Evolutionary conservation across 2,113 vertebrate genomes (phyloP), one percentile per base, ranked within the genome.

Genomic region (Barbus barbus): DNA sequence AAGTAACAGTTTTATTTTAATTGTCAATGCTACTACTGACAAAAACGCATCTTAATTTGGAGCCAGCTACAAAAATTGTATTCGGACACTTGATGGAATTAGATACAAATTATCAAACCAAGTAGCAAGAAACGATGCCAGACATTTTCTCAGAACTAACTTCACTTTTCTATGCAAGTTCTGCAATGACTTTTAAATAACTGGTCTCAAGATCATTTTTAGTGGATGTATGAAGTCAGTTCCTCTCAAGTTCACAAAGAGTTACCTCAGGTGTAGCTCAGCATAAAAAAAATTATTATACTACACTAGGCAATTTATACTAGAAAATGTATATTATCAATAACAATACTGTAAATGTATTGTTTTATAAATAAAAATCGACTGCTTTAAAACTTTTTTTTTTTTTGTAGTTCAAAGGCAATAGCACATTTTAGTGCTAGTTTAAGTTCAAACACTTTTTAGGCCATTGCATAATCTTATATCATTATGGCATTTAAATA

Each of bases 111-210:
- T 28, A 74, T 74, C 12, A 74, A 74, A 48, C 5, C 41, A 48
- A 74, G 44, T 48, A 74, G 38, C 72, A 48, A 78, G 77, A 78
- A 78, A 78, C 18, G 65, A 72, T 78, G 75, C 86, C 87, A 91
- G 77, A 78, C 77, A 31, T 31, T 76, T 53, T 77, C 75, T 77
- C 75, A 77, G 36, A 78, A 44, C 77, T 89, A 88, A 90, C 92
- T 85, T 86, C 77, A 78, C 77, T 78, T 78, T 78, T 78, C 56
- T 28, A 16, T 38, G 12, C 77, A 61, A 78, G 56, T 78, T 78
- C 38, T 61, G 77, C 77, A 78, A 61, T 41, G 13, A 60, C 56
- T 61, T 78, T 38, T 44, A 61, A 61, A 60, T 60, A 26, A 60
- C 77, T 44, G 56, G 56, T 60, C 33, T 60, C 56, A 61, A 78